A percentile compares a stretch with the other conserved stretches of the same genome.
These are phyloP conservation scores for Notolepis coatsorum DNA, from an alignment of 2,797 vertebrate species.

Conservation along the genomic window DNA sequence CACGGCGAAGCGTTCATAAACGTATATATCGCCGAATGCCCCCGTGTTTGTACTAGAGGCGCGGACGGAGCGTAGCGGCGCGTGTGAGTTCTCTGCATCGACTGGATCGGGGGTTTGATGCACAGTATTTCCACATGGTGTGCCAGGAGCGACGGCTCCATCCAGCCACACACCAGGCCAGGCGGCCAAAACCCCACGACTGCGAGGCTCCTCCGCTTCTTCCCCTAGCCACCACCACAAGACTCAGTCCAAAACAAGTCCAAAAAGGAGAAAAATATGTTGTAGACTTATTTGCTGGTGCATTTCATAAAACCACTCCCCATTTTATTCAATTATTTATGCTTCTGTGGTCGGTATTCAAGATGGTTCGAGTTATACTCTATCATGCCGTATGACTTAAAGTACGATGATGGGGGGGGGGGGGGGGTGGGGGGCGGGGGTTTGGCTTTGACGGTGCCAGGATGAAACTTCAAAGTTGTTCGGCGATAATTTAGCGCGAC, in stretches of 20 bases:
- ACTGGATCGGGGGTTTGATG: constrained; percentile 71
- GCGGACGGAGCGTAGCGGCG: constrained; percentile 49
- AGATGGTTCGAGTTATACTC: constrained; percentile 77
- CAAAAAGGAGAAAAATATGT: constrained; percentile 56
- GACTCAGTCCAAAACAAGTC: constrained; percentile 44
- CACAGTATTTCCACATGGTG: constrained; percentile 68
- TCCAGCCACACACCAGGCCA: constrained; percentile 64
- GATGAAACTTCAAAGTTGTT: constrained; percentile 74
- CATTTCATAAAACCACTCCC: constrained; percentile 72
- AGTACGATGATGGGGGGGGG: constrained; percentile 32
- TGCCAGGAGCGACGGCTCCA: constrained; percentile 68
- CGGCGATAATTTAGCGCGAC: constrained; percentile 61
- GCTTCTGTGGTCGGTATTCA: constrained; percentile 79
- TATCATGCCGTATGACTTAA: constrained; percentile 60
- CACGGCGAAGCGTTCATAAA: constrained; percentile 38
- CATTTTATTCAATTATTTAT: constrained; percentile 85
- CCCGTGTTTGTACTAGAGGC: constrained; percentile 53
- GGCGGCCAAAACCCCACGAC: constrained; percentile 69
- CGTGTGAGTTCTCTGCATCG: too few relatives aligned
- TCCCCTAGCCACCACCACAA: constrained; percentile 62
- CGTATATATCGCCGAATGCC: constrained; percentile 29
- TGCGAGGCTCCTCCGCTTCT: constrained; percentile 62
- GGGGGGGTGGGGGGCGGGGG: constrained; percentile 15
- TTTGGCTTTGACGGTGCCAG: constrained; percentile 47
- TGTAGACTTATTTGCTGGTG: constrained; percentile 79